Evolutionary conservation across 2,113 vertebrate species (phyloP).

Genomic region (Ariopsis seemanni): DNA sequence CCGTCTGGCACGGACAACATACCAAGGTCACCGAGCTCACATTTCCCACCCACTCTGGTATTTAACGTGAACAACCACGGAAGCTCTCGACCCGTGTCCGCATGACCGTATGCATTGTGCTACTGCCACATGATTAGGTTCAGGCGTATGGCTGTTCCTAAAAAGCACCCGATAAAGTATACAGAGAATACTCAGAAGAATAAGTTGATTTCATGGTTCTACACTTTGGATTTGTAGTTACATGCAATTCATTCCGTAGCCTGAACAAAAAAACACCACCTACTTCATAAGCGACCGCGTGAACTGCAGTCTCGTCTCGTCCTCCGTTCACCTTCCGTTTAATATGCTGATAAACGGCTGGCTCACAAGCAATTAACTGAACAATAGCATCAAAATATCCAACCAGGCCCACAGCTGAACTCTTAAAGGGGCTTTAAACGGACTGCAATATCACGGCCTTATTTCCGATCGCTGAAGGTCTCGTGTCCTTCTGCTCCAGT

Average conservation of each 20-base stretch:
- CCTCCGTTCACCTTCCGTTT: not conserved
- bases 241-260: not conserved
- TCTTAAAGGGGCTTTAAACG: not conserved
- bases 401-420: not conserved
- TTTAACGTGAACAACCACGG: not conserved
- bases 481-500: not conserved
- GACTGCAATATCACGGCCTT: not conserved
- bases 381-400: slow-evolving; percentile 1
- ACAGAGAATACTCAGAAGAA: not conserved
- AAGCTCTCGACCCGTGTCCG: not conserved
- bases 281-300: not conserved
- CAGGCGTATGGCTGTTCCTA: not conserved
- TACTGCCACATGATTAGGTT: not conserved
- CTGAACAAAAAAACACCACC: not conserved
- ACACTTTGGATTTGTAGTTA: not conserved
- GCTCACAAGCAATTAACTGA: slow-evolving; percentile 23
- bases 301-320: not conserved
- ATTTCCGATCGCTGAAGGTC: not conserved
- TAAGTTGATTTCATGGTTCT: not conserved
- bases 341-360: not conserved
- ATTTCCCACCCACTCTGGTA: not conserved
- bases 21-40: not conserved
- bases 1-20: not conserved
- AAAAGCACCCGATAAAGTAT: no score
- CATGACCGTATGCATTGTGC: not conserved